Evolutionary conservation across 2,888 invertebrate genomes (phyloP).

Genomic region (Cephus nigrinus): DNA sequence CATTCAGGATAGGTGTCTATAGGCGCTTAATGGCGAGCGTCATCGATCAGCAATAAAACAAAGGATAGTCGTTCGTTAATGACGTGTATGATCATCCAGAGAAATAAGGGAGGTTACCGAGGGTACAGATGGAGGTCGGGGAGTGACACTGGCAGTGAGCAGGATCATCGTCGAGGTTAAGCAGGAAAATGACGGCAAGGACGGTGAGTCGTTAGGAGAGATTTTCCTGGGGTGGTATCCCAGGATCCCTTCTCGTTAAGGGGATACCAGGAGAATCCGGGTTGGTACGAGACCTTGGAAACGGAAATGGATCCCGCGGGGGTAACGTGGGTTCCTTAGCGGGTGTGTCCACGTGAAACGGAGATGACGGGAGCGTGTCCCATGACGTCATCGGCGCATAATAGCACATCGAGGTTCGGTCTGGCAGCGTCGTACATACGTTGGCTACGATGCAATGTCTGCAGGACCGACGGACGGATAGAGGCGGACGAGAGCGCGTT

Average conservation of each 20-base stretch:
- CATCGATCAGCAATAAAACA: too few relatives aligned
- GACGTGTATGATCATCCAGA: too few relatives aligned
- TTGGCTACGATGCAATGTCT: not conserved
- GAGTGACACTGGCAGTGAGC: not conserved
- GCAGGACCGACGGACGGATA: not conserved
- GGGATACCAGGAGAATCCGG: not conserved
- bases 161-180: not conserved
- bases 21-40: too few relatives aligned
- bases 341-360: not conserved
- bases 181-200: not conserved
- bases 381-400: conserved; percentile 4
- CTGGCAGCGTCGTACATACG: not conserved
- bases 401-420: not conserved
- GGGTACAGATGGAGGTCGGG: not conserved
- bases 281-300: not conserved
- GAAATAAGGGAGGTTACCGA: not conserved
- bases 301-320: not conserved
- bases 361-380: not conserved
- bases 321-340: not conserved
- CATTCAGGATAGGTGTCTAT: too few relatives aligned
- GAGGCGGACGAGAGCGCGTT: not conserved
- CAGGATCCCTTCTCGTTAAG: not conserved
- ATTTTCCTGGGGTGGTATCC: not conserved
- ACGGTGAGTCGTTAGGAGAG: not conserved
- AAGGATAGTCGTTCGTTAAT: too few relatives aligned